Conservation (phyloP, 2,797 vertebrate genomes). For the Lepus townsendii region DNA sequence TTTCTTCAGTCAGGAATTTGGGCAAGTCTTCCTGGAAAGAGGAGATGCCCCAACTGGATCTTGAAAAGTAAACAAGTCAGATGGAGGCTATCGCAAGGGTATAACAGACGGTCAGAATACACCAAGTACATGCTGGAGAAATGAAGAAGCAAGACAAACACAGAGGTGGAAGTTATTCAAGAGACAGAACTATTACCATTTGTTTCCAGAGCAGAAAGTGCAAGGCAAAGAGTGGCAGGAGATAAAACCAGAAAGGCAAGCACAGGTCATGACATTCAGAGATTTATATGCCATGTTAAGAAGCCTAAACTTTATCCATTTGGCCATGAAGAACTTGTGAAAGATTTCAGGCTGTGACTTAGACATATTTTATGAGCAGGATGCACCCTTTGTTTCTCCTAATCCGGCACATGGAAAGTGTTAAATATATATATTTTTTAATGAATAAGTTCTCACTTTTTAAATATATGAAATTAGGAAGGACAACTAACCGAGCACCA, state of each 20-base stretch:
- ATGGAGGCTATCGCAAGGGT: not conserved
- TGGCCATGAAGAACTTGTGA: not conserved
- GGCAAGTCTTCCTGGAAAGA: slow-evolving; percentile 17
- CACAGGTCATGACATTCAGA: not conserved
- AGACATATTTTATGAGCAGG: not conserved
- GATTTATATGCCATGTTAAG: not conserved
- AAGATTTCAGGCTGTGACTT: not conserved
- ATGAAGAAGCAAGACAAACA: not conserved
- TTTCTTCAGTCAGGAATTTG: not conserved
- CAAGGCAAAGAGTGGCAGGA: not conserved
- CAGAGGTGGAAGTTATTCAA: not conserved
- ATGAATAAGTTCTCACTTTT: slow-evolving; percentile 11
- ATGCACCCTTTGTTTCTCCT: not conserved
- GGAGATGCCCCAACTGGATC: not conserved
- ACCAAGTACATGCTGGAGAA: not conserved
- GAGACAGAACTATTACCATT: not conserved
- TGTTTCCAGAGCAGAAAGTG: not conserved
- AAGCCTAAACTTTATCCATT: not conserved
- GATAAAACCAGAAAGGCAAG: not conserved
- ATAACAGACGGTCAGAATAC: not conserved
- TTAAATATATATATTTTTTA: not conserved
- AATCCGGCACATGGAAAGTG: not conserved
- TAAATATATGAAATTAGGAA: not conserved
- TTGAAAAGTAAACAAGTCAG: not conserved
- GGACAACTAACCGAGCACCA: too few species aligned